Conservation (phyloP, 2,113 vertebrate genomes). For the Irena cyanogastra region DNA sequence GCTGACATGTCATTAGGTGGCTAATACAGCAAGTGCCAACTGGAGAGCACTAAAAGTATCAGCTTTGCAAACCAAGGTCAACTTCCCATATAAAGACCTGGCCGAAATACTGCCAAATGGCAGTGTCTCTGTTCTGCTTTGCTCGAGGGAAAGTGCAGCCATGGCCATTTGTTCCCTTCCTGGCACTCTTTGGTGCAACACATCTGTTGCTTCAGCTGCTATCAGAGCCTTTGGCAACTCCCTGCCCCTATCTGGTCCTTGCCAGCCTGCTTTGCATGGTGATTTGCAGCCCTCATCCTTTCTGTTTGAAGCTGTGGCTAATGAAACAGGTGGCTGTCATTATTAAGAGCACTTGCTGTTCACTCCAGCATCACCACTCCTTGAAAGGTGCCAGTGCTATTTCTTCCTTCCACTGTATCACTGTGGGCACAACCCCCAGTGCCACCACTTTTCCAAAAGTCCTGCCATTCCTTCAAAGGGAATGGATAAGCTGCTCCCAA, state of each 20-base stretch:
- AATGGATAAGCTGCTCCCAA: not conserved
- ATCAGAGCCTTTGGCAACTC: constrained; percentile 35
- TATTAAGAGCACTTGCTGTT: constrained; percentile 1
- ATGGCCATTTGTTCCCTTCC: not conserved
- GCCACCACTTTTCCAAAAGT: not conserved
- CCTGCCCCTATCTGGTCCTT: not conserved
- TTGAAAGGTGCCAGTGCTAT: not conserved
- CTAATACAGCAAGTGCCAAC: not conserved
- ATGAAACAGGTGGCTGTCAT: constrained; percentile 41
- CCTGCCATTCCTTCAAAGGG: not conserved
- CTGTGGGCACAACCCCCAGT: not conserved
- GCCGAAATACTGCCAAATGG: not conserved
- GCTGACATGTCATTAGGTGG: not conserved
- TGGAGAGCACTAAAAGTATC: not conserved
- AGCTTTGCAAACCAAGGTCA: constrained; percentile 19
- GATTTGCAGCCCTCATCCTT: constrained; percentile 32
- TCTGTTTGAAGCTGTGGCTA: constrained; percentile 28
- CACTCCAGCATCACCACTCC: not conserved
- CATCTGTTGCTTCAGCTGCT: constrained; percentile 67
- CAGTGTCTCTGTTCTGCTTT: not conserved
- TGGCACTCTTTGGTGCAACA: constrained; percentile 47
- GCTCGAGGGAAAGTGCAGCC: not conserved
- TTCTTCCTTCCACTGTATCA: not conserved
- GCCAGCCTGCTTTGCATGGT: constrained; percentile 49
- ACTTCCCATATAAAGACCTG: not conserved